A percentile compares a stretch with the other conserved stretches of the same genome.
Conservation (phyloP, 2,113 vertebrate genomes). For the Galemys pyrenaicus region DNA sequence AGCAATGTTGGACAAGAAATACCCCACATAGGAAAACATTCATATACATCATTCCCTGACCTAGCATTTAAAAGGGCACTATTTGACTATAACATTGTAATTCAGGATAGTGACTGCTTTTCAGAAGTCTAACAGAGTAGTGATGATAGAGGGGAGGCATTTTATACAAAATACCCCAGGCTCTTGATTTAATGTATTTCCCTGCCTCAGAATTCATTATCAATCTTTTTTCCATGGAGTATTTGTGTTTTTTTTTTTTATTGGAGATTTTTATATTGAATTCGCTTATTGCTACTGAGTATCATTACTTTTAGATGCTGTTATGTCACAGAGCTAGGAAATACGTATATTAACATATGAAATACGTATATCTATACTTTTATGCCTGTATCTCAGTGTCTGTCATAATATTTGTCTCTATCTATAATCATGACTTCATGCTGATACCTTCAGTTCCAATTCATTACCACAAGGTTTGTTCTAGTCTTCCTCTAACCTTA, state of each 20-base stretch:
- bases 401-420: not conserved
- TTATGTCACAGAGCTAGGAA: slow-evolving; percentile 1
- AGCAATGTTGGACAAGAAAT: not conserved
- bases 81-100: not conserved
- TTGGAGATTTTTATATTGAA: not conserved
- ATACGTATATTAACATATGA: not conserved
- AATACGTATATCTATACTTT: not conserved
- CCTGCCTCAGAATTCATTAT: not conserved
- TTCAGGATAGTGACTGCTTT: not conserved
- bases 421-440: not conserved
- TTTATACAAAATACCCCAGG: not conserved
- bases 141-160: too few species aligned
- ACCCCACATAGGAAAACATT: not conserved
- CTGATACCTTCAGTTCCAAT: not conserved
- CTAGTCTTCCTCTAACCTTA: not conserved
- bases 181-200: not conserved
- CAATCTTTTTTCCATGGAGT: not conserved
- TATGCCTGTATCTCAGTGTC: not conserved
- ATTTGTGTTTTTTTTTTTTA: not conserved
- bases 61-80: not conserved
- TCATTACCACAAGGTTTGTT: not conserved
- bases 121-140: not conserved
- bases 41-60: not conserved
- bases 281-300: not conserved
- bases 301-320: not conserved